Evolutionary conservation across 2,113 vertebrate species (phyloP).

Genomic region (Phaethornis superciliosus): DNA sequence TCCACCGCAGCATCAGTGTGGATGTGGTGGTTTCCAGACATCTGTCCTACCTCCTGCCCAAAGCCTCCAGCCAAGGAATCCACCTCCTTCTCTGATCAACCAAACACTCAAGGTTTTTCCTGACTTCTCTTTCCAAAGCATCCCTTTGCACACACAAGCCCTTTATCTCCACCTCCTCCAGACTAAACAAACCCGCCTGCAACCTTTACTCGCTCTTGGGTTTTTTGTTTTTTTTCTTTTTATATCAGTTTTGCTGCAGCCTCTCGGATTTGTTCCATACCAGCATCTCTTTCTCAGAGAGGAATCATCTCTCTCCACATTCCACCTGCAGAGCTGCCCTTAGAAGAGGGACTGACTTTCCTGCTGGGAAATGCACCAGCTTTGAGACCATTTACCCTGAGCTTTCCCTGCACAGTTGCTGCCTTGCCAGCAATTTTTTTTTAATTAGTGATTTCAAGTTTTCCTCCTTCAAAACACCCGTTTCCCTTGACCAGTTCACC

Average conservation of each 20-base stretch:
- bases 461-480: not conserved
- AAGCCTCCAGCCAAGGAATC: not conserved
- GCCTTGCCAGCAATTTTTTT: not conserved
- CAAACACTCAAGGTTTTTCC: rapidly evolving
- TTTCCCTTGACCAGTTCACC: not conserved
- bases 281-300: not conserved
- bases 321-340: not conserved
- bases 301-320: not conserved
- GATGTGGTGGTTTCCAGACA: not conserved
- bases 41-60: not conserved
- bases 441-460: not conserved
- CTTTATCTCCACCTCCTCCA: not conserved
- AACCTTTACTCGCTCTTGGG: not conserved
- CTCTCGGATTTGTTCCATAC: rapidly evolving
- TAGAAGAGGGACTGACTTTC: not conserved
- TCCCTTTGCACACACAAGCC: not conserved
- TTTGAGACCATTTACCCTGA: not conserved
- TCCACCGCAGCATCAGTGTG: rapidly evolving
- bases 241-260: not conserved
- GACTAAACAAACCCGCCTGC: constrained; percentile 41
- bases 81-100: not conserved
- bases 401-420: not conserved
- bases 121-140: not conserved
- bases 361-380: not conserved
- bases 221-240: not conserved